Evolutionary conservation across 2,113 vertebrate species (phyloP).

Genomic region (Halcyon malimbica): DNA sequence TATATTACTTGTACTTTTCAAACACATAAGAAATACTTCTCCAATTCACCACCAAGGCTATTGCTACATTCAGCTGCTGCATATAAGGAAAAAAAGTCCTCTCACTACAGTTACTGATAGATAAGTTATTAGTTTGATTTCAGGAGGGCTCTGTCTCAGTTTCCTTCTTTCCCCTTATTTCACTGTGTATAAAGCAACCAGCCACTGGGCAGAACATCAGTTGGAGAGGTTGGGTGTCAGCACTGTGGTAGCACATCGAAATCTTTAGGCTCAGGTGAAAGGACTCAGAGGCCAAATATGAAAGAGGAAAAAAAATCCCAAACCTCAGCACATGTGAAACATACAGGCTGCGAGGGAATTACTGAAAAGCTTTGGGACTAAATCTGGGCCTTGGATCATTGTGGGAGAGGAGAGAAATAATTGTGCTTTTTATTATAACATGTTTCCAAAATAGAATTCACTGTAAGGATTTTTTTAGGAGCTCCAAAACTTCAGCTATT

Average conservation of each 20-base stretch:
- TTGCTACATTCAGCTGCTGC: neutral
- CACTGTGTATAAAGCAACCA: neutral
- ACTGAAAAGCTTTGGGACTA: neutral
- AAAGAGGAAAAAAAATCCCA: neutral
- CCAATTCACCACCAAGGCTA: neutral
- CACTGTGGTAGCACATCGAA: accelerated
- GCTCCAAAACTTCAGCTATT: neutral
- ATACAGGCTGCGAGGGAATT: neutral
- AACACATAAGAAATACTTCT: neutral
- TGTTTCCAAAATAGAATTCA: neutral
- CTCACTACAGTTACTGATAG: neutral
- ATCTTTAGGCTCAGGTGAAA: neutral
- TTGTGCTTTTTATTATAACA: neutral
- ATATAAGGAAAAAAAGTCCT: neutral
- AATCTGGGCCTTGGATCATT: neutral
- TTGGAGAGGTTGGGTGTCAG: accelerated
- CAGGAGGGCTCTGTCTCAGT: neutral
- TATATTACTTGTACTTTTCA: neutral
- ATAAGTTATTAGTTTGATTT: neutral
- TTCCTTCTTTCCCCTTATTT: neutral
- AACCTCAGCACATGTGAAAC: neutral
- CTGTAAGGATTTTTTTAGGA: neutral
- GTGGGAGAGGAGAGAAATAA: neutral
- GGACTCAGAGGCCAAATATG: neutral
- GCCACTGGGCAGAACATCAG: neutral